A percentile compares a stretch with the other conserved stretches of the same genome.
phyloP scores from a whole-genome alignment of 2,113 vertebrate genomes.

The Bucco capensis region DNA sequence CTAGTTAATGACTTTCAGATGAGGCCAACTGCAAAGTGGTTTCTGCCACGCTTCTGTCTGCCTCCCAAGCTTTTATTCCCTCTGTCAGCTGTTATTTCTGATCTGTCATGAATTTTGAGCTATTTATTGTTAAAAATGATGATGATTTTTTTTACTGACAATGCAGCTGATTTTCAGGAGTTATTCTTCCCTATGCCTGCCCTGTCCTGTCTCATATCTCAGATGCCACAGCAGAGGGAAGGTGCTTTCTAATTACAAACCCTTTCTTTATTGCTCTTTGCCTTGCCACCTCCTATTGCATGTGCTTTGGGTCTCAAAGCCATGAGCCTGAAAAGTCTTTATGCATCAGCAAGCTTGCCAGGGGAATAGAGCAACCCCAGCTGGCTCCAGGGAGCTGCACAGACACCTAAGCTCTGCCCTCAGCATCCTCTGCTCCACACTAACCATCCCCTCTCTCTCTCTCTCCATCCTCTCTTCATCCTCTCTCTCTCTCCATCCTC shows the following conservation, averaged over 20 bases:
- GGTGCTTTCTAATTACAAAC: background rate
- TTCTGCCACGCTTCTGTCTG: background rate
- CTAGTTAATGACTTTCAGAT: slow-evolving; percentile 49
- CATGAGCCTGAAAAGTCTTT: background rate
- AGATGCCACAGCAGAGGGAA: background rate
- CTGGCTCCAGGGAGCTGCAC: no score
- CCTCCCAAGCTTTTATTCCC: slow-evolving; percentile 12
- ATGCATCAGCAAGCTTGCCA: background rate
- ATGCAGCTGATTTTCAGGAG: background rate
- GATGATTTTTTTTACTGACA: background rate
- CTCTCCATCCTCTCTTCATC: no score
- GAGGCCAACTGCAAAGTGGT: slow-evolving; percentile 39
- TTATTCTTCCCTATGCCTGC: background rate
- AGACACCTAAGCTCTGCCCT: no score
- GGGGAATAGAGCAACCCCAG: no score
- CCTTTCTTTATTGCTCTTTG: background rate
- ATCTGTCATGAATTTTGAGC: background rate
- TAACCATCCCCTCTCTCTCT: no score
- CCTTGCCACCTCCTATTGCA: background rate
- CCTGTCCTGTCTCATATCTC: background rate
- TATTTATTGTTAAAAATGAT: background rate
- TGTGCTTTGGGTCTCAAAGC: background rate
- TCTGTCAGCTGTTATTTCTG: slow-evolving; percentile 40
- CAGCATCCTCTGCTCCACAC: no score
- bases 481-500: no score